Evolutionary conservation across 2,888 invertebrate species (phyloP).

Genomic region (Thecophora atra): DNA sequence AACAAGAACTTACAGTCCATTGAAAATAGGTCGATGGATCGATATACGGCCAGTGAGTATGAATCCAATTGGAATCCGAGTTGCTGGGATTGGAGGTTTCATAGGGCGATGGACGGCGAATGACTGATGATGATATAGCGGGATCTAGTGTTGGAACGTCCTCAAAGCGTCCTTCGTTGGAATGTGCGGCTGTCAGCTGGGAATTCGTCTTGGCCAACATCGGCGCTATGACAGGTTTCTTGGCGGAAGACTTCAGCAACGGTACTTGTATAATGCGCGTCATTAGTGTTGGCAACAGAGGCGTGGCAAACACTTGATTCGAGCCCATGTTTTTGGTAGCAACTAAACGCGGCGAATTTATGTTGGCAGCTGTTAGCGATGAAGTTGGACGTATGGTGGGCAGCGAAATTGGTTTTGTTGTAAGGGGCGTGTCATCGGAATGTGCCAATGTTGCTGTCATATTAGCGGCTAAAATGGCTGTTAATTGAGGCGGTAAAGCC

Average conservation of each 20-base stretch:
- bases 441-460: conserved; percentile 44
- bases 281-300: conserved; percentile 50
- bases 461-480: conserved; percentile 44
- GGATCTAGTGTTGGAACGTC: conserved; percentile 51
- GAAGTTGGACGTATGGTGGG: conserved; percentile 43
- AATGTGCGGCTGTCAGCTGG: conserved; percentile 18
- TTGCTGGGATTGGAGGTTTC: neutral
- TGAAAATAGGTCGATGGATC: conserved; percentile 74
- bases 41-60: conserved; percentile 73
- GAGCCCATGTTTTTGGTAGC: conserved; percentile 38
- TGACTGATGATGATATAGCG: neutral
- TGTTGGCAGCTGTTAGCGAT: conserved; percentile 34
- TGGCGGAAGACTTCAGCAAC: conserved; percentile 67
- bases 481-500: neutral
- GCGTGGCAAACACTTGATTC: conserved; percentile 31
- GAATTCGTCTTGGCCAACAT: conserved; percentile 60
- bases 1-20: conserved; percentile 70
- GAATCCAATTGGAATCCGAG: conserved; percentile 68
- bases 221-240: conserved; percentile 68
- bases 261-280: conserved; percentile 63
- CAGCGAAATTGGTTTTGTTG: conserved; percentile 31
- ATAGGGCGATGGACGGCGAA: neutral
- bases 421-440: conserved; percentile 27
- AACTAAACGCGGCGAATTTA: conserved; percentile 42
- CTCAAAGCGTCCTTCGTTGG: neutral